These are phyloP conservation scores for Gastrophysa polygoni DNA, from an alignment of 2,888 invertebrate species.

Conservation along the genomic window DNA sequence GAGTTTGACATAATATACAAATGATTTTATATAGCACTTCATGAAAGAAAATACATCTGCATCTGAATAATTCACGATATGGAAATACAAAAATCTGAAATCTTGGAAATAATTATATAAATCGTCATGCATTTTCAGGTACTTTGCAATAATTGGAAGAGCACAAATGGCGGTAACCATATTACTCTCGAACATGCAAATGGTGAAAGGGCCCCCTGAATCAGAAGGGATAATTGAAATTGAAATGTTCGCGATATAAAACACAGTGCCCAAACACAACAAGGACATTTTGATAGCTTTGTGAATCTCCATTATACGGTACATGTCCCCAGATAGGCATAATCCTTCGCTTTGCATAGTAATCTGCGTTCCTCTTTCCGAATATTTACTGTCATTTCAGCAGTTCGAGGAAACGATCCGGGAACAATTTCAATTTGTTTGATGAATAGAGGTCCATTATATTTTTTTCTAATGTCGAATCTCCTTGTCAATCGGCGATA, in stretches of 20 bases:
- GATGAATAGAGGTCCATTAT: slow-evolving; percentile 23
- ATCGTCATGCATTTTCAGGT: background rate
- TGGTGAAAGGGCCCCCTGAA: slow-evolving; percentile 30
- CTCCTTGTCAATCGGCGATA: background rate
- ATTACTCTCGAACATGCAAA: slow-evolving; percentile 30
- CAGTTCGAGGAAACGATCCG: slow-evolving; percentile 48
- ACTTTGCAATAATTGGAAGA: slow-evolving; percentile 21
- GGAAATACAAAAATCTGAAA: background rate
- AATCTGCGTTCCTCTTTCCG: slow-evolving; percentile 49
- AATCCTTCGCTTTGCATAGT: slow-evolving; percentile 48
- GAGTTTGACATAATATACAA: no score
- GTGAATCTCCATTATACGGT: slow-evolving; percentile 44
- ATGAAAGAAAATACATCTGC: no score
- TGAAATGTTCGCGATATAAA: slow-evolving; percentile 43
- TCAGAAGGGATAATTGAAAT: slow-evolving; percentile 38
- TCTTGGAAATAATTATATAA: background rate
- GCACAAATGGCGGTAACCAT: slow-evolving; percentile 22
- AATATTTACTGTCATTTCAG: slow-evolving; percentile 52
- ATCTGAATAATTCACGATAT: no score
- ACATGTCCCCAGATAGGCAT: slow-evolving; percentile 42
- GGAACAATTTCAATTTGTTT: slow-evolving; percentile 50
- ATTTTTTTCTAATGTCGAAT: slow-evolving; percentile 1
- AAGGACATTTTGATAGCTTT: slow-evolving; percentile 37
- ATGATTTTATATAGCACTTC: no score
- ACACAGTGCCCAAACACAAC: slow-evolving; percentile 49